phyloP scores from a whole-genome alignment of 2,888 invertebrate genomes.

The Stomorhina lunata region DNA sequence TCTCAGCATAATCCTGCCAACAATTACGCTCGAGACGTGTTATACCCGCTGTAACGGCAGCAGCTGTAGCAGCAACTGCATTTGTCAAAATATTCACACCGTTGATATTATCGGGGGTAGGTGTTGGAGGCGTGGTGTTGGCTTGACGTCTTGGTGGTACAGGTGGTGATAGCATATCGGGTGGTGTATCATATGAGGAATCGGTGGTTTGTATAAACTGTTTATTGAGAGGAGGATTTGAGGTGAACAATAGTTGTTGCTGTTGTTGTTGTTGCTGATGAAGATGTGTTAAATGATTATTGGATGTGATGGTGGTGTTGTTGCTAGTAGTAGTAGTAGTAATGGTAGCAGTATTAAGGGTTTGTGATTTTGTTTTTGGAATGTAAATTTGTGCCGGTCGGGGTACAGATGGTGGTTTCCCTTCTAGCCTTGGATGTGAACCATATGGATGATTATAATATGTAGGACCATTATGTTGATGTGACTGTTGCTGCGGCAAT shows the following conservation, averaged over 20 bases:
- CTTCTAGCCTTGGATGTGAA: constrained; percentile 65
- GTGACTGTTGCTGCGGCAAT: constrained; percentile 63
- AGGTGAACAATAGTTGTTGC: constrained; percentile 33
- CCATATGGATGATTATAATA: constrained; percentile 76
- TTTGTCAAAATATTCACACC: constrained; percentile 61
- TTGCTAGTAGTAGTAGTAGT: constrained; percentile 30
- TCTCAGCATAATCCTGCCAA: constrained; percentile 72
- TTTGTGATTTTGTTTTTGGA: constrained; percentile 48
- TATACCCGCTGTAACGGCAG: constrained; percentile 74
- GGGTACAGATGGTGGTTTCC: constrained; percentile 66
- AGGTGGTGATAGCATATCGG: constrained; percentile 79
- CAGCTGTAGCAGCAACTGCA: constrained; percentile 72
- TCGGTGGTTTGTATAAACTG: constrained; percentile 68
- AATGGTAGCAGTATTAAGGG: constrained; percentile 44
- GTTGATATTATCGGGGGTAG: constrained; percentile 30
- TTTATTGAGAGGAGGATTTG: constrained; percentile 66
- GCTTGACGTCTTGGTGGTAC: constrained; percentile 74
- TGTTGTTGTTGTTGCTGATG: constrained; percentile 34
- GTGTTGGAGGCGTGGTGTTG: constrained; percentile 37
- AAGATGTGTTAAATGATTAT: constrained; percentile 60
- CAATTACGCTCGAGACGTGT: constrained; percentile 75
- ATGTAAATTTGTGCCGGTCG: constrained; percentile 56
- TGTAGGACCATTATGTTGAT: constrained; percentile 67
- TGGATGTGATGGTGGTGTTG: constrained; percentile 20
- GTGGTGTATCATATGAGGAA: constrained; percentile 77